These are phyloP conservation scores for Lichenostomus cassidix DNA, from an alignment of 2,113 vertebrate species.

Conservation along the genomic window DNA sequence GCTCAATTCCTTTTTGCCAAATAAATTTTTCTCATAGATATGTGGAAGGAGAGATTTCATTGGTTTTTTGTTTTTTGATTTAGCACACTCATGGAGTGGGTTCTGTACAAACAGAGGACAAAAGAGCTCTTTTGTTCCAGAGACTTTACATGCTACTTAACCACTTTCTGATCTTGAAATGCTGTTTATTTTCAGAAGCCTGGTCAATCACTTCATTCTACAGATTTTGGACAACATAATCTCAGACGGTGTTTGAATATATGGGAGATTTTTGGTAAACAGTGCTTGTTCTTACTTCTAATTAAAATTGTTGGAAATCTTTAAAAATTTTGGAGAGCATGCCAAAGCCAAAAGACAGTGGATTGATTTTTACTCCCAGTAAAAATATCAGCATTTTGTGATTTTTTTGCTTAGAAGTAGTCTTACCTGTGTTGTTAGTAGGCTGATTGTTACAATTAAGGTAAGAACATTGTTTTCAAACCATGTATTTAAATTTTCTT, in stretches of 20 bases:
- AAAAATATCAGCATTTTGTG: background rate
- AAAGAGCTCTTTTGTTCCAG: background rate
- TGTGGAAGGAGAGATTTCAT: background rate
- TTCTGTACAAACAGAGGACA: background rate
- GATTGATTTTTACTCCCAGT: background rate
- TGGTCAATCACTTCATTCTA: background rate
- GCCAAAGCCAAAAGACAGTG: background rate
- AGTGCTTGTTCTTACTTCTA: background rate
- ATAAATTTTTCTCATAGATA: background rate
- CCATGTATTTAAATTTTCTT: conserved; percentile 34
- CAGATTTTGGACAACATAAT: background rate
- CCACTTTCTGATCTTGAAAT: background rate
- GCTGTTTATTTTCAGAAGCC: background rate
- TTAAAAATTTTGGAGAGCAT: background rate
- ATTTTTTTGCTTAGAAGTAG: background rate
- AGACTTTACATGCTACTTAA: background rate
- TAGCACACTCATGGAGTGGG: background rate
- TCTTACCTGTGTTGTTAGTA: conserved; percentile 49
- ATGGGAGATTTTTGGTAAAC: background rate
- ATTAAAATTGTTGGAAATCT: background rate
- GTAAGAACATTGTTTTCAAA: conserved; percentile 24
- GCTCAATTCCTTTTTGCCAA: background rate
- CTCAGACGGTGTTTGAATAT: background rate
- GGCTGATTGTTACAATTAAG: conserved; percentile 24
- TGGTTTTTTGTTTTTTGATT: background rate